Evolutionary conservation across 1,140 invertebrate genomes (phyloP), one percentile per base, ranked within the genome.

Genomic region (Centruroides vittatus): DNA sequence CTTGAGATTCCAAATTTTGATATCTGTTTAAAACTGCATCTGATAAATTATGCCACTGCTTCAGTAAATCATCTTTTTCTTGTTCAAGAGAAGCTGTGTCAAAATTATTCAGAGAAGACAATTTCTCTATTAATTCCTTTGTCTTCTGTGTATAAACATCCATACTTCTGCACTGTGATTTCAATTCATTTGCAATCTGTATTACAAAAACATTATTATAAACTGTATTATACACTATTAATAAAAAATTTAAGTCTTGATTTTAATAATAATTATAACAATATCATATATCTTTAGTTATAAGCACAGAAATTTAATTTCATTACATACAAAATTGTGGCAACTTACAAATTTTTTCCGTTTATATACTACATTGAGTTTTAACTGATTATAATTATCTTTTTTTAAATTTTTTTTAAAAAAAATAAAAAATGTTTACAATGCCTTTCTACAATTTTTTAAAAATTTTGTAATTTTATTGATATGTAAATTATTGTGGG

Each of bases 1-100:
- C 76, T 72, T 94, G 89, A 1, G 89, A 86, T 73, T 96, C 91
- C 51, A 88, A 82, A 54, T 83, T 82, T 73, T 92, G 84, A 10
- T 83, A 79, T 62, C 82, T 79, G 61, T 84, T 82, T 13, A 82
- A 80, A 4, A 85, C 77, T 61, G 82, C 80, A 61, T 85, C 81
- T 67, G 86, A 82, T 12, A 80, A 76, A 55, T 83, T 81, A 66
- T 89, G 83, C 82, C 88, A 93, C n/a, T 80, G 76, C 35, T 82
- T 79, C 66, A 75, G 74, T 51, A 73, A 64, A 11, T 68, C 65
- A 52, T 72, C 68, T 35, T 73, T 66, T 60, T 75, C 71, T 58
- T 69, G 62, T 61, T 73, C 70, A 41, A 78, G 60, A 77, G 64
- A 64, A 35, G 69, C 58, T 11, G 67, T 77, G 67, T 88, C 81